These are phyloP conservation scores for Epinephelus malabaricus DNA, from an alignment of 2,797 vertebrate genomes.

Conservation along the genomic window DNA sequence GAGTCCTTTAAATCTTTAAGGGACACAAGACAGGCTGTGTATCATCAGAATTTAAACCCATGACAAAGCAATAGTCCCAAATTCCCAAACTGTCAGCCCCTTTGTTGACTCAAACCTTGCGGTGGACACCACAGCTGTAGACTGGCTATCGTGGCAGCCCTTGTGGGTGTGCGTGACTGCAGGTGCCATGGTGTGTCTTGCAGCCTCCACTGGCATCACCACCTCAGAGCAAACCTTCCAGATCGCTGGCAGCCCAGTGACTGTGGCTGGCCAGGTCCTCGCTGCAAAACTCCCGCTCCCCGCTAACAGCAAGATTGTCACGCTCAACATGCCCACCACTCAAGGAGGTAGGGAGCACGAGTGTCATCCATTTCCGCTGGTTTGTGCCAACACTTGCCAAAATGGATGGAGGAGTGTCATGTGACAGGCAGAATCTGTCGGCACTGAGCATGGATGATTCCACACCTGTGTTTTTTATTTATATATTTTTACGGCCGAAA, in stretches of 20 bases:
- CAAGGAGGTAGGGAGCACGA: conserved; percentile 93
- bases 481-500: neutral
- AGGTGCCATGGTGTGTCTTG: conserved; percentile 85
- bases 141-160: conserved; percentile 56
- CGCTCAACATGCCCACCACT: conserved; percentile 93
- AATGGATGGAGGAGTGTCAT: conserved; percentile 51
- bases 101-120: conserved; percentile 8
- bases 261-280: conserved; percentile 94
- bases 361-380: conserved; percentile 67
- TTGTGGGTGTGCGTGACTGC: conserved; percentile 66
- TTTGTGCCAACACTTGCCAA: conserved; percentile 20
- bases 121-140: conserved; percentile 77
- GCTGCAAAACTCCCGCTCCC: conserved; percentile 93
- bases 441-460: conserved; percentile 38
- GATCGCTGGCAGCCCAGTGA: conserved; percentile 92
- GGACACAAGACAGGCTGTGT: neutral
- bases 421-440: conserved; percentile 9
- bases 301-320: conserved; percentile 98
- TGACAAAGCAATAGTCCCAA: neutral
- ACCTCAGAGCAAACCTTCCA: conserved; percentile 94
- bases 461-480: neutral
- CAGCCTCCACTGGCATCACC: conserved; percentile 89
- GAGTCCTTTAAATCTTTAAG: neutral
- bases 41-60: conserved; percentile 9
- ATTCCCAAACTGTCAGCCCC: neutral